Evolutionary conservation across 2,113 vertebrate species (phyloP).

Genomic region (Parus major): DNA sequence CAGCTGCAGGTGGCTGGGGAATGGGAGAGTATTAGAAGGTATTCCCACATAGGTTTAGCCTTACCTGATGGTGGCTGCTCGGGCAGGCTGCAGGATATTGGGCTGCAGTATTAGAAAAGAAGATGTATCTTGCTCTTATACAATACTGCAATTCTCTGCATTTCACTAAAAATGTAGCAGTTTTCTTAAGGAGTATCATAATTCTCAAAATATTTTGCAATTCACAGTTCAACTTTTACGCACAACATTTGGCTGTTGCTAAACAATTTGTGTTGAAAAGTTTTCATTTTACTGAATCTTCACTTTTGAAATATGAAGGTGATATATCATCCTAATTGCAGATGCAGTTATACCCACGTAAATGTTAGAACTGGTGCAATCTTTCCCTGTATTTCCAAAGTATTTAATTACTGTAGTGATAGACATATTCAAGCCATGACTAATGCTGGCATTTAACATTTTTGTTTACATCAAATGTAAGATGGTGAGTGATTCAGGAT

Average conservation of each 20-base stretch:
- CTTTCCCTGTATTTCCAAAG: neutral
- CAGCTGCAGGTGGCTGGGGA: neutral
- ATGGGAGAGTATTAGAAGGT: neutral
- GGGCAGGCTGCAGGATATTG: neutral
- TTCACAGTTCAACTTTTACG: neutral
- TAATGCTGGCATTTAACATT: neutral
- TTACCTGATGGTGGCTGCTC: neutral
- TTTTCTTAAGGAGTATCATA: neutral
- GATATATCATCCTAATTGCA: neutral
- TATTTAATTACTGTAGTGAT: neutral
- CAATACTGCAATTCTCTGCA: neutral
- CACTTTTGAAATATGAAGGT: neutral
- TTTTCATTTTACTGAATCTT: neutral
- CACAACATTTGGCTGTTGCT: neutral
- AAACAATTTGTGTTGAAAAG: neutral
- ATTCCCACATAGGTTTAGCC: neutral
- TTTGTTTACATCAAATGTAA: neutral
- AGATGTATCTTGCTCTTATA: neutral
- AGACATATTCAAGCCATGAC: neutral
- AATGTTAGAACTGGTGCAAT: neutral
- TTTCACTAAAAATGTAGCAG: neutral
- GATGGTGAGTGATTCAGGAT: neutral
- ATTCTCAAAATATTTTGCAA: neutral
- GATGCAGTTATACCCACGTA: fast-evolving
- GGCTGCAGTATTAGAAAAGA: neutral